These are phyloP conservation scores for Temnothorax rugatulus DNA, from an alignment of 2,888 invertebrate species.

Conservation along the genomic window DNA sequence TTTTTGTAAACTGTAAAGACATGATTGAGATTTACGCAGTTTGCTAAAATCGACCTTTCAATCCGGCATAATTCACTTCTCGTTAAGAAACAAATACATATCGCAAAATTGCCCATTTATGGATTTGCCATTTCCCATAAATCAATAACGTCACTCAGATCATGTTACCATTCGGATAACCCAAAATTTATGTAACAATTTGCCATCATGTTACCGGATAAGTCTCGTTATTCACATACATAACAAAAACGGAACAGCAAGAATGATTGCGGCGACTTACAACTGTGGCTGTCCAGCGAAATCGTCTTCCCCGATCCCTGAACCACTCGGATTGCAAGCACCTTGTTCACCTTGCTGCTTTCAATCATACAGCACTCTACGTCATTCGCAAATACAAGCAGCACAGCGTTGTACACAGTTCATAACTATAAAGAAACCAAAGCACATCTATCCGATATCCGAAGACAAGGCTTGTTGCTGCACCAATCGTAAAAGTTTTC, in stretches of 20 bases:
- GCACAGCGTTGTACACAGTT: neutral
- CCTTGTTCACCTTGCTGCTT: slow-evolving; percentile 53
- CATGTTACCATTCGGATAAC: slow-evolving; percentile 53
- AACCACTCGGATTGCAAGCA: neutral
- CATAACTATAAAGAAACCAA: neutral
- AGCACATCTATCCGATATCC: neutral
- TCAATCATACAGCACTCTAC: neutral
- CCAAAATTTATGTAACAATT: neutral
- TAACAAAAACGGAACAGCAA: slow-evolving; percentile 14
- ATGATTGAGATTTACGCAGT: slow-evolving; percentile 3
- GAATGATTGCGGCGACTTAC: slow-evolving; percentile 76
- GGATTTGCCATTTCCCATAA: neutral
- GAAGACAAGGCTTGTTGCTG: neutral
- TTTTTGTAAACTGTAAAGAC: slow-evolving; percentile 21
- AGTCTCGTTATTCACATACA: neutral
- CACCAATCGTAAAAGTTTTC: slow-evolving; percentile 8
- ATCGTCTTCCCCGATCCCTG: neutral
- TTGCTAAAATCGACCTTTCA: slow-evolving; percentile 44
- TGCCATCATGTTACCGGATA: slow-evolving; percentile 16
- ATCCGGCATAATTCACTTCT: neutral
- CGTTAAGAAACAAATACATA: slow-evolving; percentile 36
- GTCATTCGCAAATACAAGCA: neutral
- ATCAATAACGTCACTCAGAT: slow-evolving; percentile 5
- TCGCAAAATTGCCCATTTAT: neutral
- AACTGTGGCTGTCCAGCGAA: slow-evolving; percentile 76